Evolutionary conservation across 1,140 invertebrate genomes (phyloP).

Genomic region (Parapsyche elsis): DNA sequence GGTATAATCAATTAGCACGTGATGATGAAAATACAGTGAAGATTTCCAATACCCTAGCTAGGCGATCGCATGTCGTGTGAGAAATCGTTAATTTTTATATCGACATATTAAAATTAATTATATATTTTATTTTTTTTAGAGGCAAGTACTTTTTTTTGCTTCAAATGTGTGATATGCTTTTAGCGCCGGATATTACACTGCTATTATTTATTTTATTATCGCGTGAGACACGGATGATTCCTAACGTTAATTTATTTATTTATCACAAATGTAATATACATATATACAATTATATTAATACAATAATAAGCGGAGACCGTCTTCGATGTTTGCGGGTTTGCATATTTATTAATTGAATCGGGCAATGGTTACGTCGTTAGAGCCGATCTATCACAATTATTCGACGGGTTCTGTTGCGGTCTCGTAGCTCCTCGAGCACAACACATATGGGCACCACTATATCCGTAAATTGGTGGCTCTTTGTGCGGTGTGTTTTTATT

Average conservation of each 20-base stretch:
- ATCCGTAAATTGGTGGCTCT: neutral
- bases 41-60: too few species aligned
- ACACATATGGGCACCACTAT: slow-evolving; percentile 52
- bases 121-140: neutral
- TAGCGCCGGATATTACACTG: slow-evolving; percentile 10
- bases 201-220: neutral
- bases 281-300: too few species aligned
- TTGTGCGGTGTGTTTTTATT: neutral
- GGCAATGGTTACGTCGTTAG: too few species aligned
- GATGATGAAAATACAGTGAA: too few species aligned
- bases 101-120: neutral
- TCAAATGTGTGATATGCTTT: neutral
- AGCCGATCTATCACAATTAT: slow-evolving; percentile 53
- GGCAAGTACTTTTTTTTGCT: too few species aligned
- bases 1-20: too few species aligned
- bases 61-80: neutral
- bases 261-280: too few species aligned
- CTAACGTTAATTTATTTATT: too few species aligned
- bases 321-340: too few species aligned
- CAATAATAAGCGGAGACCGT: too few species aligned
- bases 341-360: too few species aligned
- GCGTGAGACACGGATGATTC: too few species aligned
- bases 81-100: slow-evolving; percentile 26
- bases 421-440: slow-evolving; percentile 18
- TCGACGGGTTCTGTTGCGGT: slow-evolving; percentile 41